phyloP scores from a whole-genome alignment of 2,113 vertebrate species.

The Sceloporus undulatus region DNA sequence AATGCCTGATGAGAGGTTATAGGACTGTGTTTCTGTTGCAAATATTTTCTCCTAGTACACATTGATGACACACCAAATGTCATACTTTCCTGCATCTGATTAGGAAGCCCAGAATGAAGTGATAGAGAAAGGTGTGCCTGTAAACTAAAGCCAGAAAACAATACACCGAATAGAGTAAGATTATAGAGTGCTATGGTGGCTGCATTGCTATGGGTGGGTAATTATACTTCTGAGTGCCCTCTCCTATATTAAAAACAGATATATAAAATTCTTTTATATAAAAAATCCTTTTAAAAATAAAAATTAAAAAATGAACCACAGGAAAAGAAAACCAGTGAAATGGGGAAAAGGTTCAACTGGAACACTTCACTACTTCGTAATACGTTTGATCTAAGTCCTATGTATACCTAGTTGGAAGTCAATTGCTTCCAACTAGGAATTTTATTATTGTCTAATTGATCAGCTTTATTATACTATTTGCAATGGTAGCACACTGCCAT shows the following conservation, averaged over 20 bases:
- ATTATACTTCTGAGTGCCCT: neutral
- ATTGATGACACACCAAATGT: neutral
- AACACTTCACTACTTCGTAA: neutral
- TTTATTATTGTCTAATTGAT: neutral
- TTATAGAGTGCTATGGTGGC: too few relatives aligned
- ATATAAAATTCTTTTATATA: too few relatives aligned
- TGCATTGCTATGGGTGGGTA: neutral
- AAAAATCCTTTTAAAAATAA: too few relatives aligned
- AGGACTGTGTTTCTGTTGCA: slow-evolving; percentile 16
- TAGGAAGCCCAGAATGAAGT: neutral
- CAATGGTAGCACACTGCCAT: neutral
- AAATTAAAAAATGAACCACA: too few relatives aligned
- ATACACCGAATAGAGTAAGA: neutral
- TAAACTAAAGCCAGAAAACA: neutral
- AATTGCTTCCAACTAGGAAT: neutral
- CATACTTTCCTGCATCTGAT: neutral
- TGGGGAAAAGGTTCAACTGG: neutral
- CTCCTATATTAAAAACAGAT: neutral
- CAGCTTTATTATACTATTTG: neutral
- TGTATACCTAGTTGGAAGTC: neutral
- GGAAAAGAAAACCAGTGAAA: neutral
- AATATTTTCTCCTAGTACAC: slow-evolving; percentile 22
- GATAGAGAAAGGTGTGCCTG: neutral
- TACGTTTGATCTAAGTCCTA: neutral
- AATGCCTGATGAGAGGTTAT: slow-evolving; percentile 44